Conservation (phyloP, 2,113 vertebrate genomes). For the Pseudorhombus dupliciocellatus region DNA sequence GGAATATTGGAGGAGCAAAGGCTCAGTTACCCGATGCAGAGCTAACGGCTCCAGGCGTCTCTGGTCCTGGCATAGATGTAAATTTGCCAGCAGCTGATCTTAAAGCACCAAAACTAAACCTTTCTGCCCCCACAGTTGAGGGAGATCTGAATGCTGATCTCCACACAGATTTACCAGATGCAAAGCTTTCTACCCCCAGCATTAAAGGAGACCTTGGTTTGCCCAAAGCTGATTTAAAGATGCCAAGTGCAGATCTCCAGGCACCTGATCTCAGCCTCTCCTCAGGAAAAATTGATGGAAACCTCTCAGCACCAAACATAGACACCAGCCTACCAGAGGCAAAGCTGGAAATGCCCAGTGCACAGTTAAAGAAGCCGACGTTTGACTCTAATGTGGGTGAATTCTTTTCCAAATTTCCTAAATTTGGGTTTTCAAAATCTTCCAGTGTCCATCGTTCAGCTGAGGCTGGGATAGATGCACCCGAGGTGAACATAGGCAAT, state of each 20-base stretch:
- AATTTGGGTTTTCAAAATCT: conserved; percentile 55
- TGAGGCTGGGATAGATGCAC: conserved; percentile 50
- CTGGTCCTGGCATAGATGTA: not conserved
- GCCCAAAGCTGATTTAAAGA: conserved; percentile 48
- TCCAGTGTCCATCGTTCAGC: conserved; percentile 42
- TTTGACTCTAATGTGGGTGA: conserved; percentile 51
- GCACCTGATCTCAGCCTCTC: conserved; percentile 37
- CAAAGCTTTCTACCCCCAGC: conserved; percentile 27
- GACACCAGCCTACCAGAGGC: conserved; percentile 40
- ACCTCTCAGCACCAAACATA: conserved; percentile 31
- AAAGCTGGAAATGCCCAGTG: conserved; percentile 39
- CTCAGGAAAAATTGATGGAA: conserved; percentile 34
- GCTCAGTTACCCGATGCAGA: not conserved
- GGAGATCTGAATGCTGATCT: conserved; percentile 2
- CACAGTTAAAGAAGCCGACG: conserved; percentile 57
- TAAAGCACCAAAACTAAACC: conserved; percentile 4
- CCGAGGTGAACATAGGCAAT: conserved; percentile 30
- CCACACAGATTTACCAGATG: conserved; percentile 36
- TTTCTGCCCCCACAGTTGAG: conserved; percentile 12
- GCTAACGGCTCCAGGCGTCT: not conserved
- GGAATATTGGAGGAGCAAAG: not conserved
- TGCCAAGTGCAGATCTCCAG: conserved; percentile 20
- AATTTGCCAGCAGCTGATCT: conserved; percentile 1
- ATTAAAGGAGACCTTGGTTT: conserved; percentile 46
- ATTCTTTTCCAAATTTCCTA: conserved; percentile 65